Conservation (phyloP, 2,797 vertebrate species). For the Malurus leucopterus region DNA sequence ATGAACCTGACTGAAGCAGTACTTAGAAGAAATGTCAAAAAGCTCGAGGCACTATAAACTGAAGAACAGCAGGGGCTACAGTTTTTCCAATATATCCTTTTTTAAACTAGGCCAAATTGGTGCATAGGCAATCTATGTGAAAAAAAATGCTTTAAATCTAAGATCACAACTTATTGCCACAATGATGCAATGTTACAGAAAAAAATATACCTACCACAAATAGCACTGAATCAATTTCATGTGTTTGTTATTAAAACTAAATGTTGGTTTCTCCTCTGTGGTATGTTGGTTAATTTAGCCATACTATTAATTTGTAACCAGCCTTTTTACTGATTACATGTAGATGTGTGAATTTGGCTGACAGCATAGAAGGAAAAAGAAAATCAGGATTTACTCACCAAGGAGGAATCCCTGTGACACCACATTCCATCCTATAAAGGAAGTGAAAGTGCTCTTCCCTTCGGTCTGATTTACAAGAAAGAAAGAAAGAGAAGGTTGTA, state of each 20-base stretch:
- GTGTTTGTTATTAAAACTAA: neutral
- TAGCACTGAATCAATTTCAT: neutral
- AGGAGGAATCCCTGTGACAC: constrained; percentile 75
- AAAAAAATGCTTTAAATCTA: neutral
- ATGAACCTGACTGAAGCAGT: neutral
- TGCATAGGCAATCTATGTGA: neutral
- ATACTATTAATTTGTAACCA: neutral
- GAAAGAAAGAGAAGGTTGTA: constrained; percentile 75
- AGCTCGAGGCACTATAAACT: neutral
- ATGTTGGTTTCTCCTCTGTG: neutral
- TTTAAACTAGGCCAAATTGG: neutral
- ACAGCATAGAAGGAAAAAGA: constrained; percentile 55
- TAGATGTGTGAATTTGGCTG: constrained; percentile 20
- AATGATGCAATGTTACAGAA: neutral
- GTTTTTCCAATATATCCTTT: neutral
- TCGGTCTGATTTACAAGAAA: constrained; percentile 76
- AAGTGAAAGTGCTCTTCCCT: constrained; percentile 79
- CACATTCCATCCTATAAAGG: constrained; percentile 79
- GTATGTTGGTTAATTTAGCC: neutral
- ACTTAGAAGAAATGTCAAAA: neutral
- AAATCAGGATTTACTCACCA: constrained; percentile 77
- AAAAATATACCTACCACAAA: neutral
- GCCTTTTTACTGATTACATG: neutral
- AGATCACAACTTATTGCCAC: neutral
- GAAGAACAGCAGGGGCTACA: constrained; percentile 38